Conservation (phyloP, 2,113 vertebrate species). For the Terrapene triunguis region DNA sequence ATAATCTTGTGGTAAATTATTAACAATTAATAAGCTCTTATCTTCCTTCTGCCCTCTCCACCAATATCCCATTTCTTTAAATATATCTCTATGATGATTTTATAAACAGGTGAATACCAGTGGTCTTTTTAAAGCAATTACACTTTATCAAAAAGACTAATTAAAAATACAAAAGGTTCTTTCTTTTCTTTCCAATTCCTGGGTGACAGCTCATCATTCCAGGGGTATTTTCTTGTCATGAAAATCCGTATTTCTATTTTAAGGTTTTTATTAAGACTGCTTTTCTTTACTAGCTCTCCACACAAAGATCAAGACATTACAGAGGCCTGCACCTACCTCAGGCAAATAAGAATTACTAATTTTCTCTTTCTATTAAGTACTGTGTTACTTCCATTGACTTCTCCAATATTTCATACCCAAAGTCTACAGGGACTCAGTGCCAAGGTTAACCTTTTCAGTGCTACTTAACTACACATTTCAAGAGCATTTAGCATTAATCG, state of each 20-base stretch:
- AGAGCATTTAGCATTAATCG: background rate
- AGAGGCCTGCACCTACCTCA: constrained; percentile 60
- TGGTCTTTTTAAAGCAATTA: background rate
- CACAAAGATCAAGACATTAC: constrained; percentile 71
- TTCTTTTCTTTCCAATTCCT: constrained; percentile 15
- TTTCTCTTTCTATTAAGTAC: constrained; percentile 70
- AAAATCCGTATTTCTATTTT: constrained; percentile 68
- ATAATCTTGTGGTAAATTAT: background rate
- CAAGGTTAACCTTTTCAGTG: constrained; percentile 35
- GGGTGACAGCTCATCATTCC: constrained; percentile 33
- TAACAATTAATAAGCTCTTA: background rate
- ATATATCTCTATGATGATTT: background rate
- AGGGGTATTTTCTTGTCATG: constrained; percentile 39
- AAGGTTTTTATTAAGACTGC: constrained; percentile 46
- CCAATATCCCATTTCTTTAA: background rate
- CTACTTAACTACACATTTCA: background rate
- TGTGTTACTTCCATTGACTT: constrained; percentile 31
- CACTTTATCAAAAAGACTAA: constrained; percentile 17
- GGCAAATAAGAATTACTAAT: constrained; percentile 68
- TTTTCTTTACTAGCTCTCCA: constrained; percentile 56
- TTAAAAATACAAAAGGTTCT: constrained; percentile 52
- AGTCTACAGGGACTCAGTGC: background rate
- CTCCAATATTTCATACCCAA: constrained; percentile 7
- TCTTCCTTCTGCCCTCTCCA: background rate
- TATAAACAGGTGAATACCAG: background rate